phyloP scores from a whole-genome alignment of 2,113 vertebrate genomes.

The Lota lota region DNA sequence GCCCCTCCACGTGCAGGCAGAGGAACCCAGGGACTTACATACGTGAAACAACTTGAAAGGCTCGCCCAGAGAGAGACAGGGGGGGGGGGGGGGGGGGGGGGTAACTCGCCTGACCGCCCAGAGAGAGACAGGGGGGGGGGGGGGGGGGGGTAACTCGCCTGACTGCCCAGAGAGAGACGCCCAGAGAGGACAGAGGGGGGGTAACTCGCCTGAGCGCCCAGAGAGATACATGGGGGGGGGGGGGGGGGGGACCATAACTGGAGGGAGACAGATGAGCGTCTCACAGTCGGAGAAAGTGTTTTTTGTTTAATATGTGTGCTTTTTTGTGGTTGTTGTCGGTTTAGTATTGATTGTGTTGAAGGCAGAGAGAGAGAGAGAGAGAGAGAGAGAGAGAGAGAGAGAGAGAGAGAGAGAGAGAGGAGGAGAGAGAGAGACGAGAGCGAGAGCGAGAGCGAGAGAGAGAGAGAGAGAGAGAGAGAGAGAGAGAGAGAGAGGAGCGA shows the following conservation, averaged over 20 bases:
- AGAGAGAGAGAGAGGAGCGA: too few species aligned
- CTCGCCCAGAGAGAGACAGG: conserved; percentile 68
- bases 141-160: conserved; percentile 47
- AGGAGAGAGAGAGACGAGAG: too few species aligned
- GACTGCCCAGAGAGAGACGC: conserved; percentile 67
- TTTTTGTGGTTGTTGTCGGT: conserved; percentile 38
- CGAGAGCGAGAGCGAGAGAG: too few species aligned
- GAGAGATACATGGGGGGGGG: conserved; percentile 52
- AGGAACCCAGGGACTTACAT: conserved; percentile 69
- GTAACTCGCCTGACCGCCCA: conserved; percentile 66
- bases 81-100: conserved; percentile 12
- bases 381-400: too few species aligned
- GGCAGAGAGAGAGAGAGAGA: too few species aligned
- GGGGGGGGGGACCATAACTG: conserved; percentile 59
- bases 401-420: too few species aligned
- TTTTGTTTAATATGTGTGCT: conserved; percentile 64
- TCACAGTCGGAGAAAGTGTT: conserved; percentile 50
- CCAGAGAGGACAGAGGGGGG: conserved; percentile 68
- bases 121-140: conserved; percentile 52
- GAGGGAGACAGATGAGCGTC: conserved; percentile 64
- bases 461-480: too few species aligned
- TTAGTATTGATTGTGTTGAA: conserved; percentile 23
- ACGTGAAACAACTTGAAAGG: conserved; percentile 69
- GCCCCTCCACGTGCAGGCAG: conserved; percentile 59
- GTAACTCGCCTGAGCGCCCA: conserved; percentile 66